These are phyloP conservation scores for Thymelicus sylvestris DNA, from an alignment of 2,888 invertebrate species.

Conservation along the genomic window DNA sequence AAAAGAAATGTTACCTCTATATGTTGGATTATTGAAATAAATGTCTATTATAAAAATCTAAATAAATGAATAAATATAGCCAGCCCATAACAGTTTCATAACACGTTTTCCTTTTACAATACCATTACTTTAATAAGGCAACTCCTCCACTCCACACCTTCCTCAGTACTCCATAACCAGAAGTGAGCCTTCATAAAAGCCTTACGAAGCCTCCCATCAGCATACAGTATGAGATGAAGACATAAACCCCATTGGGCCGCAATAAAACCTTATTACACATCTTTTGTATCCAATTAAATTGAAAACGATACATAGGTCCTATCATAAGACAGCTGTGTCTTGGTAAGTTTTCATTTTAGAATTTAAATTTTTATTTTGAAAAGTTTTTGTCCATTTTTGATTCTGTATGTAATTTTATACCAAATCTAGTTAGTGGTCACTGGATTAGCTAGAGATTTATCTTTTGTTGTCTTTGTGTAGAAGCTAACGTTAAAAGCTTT, in stretches of 20 bases:
- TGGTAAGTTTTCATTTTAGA: too few relatives aligned
- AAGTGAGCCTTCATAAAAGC: conserved; percentile 18
- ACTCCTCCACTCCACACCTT: conserved; percentile 35
- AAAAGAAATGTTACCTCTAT: too few relatives aligned
- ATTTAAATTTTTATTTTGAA: too few relatives aligned
- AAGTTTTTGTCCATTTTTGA: too few relatives aligned
- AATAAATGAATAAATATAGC: background rate
- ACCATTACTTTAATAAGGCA: conserved; percentile 9
- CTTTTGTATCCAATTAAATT: conserved; percentile 73
- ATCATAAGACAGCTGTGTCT: conserved; percentile 6
- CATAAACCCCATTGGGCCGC: conserved; percentile 55
- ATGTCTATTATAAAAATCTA: too few relatives aligned
- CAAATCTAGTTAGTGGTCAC: too few relatives aligned
- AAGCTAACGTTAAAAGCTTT: too few relatives aligned
- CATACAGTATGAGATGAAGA: conserved; percentile 56
- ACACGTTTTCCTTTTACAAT: conserved; percentile 37
- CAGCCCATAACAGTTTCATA: background rate
- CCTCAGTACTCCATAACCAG: conserved; percentile 39
- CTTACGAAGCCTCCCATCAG: conserved; percentile 18
- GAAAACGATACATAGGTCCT: conserved; percentile 48
- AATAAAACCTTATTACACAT: conserved; percentile 70
- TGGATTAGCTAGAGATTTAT: too few relatives aligned
- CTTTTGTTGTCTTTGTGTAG: too few relatives aligned
- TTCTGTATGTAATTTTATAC: too few relatives aligned
- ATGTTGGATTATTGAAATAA: too few relatives aligned